Conservation (phyloP, 2,888 invertebrate genomes). For the Cylindroiulus punctatus region DNA sequence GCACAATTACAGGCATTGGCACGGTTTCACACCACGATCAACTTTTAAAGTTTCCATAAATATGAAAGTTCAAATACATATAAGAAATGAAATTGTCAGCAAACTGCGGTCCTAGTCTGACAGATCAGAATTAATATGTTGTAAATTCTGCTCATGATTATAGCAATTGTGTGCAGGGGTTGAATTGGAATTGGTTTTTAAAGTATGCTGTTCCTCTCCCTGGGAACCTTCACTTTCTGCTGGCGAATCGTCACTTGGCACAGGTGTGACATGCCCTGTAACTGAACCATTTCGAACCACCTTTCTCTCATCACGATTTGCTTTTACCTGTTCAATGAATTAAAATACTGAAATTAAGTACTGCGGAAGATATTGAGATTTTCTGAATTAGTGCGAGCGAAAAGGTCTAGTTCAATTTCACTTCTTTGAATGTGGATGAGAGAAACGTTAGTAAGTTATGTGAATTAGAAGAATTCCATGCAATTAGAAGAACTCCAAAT, state of each 20-base stretch:
- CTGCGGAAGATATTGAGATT: not conserved
- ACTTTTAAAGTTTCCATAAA: slow-evolving; percentile 1
- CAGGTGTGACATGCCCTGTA: slow-evolving; percentile 13
- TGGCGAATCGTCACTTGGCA: slow-evolving; percentile 29
- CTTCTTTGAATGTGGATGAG: not conserved
- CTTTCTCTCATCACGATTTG: slow-evolving; percentile 52
- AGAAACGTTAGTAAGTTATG: slow-evolving; percentile 50
- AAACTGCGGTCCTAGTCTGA: not conserved
- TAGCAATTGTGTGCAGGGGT: not conserved
- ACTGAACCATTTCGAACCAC: slow-evolving; percentile 49
- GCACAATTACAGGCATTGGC: slow-evolving; percentile 31
- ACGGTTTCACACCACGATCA: not conserved
- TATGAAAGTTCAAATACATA: not conserved
- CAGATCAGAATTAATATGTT: not conserved
- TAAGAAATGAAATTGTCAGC: not conserved
- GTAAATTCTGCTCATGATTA: not conserved
- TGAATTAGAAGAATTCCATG: not conserved
- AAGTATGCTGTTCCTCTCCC: not conserved
- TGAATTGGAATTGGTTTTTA: not conserved
- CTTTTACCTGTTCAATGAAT: slow-evolving; percentile 47
- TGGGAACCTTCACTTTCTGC: slow-evolving; percentile 29
- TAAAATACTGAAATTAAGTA: slow-evolving; percentile 43
- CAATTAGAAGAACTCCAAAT: not conserved
- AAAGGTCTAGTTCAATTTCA: not conserved
- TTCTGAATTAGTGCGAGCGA: not conserved